Evolutionary conservation across 2,888 invertebrate genomes (phyloP).

Genomic region (Osmoderma eremita): DNA sequence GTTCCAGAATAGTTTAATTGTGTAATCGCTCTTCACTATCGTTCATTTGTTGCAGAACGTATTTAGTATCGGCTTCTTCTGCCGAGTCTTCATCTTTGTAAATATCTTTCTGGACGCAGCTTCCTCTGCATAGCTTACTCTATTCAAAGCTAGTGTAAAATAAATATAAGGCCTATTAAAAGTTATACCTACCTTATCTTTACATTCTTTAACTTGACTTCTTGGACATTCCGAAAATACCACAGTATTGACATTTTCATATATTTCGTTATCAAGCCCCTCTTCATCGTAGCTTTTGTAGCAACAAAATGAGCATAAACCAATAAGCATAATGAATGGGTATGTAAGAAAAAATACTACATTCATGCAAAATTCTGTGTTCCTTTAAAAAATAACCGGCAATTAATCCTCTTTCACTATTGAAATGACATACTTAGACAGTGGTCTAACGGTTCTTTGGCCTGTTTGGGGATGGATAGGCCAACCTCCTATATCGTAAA

Average conservation of each 20-base stretch:
- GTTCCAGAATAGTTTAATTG: background rate
- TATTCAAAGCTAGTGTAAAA: constrained; percentile 17
- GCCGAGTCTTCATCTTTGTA: constrained; percentile 51
- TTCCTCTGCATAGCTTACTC: constrained; percentile 32
- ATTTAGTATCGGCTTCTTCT: constrained; percentile 60
- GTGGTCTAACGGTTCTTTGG: constrained; percentile 59
- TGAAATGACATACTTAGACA: constrained; percentile 53
- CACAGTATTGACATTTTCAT: constrained; percentile 49
- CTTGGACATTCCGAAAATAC: constrained; percentile 49
- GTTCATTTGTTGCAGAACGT: constrained; percentile 59
- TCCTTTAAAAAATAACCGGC: constrained; percentile 53
- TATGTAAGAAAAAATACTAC: constrained; percentile 64
- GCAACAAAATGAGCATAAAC: constrained; percentile 56
- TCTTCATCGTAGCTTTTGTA: constrained; percentile 54
- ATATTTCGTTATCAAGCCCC: constrained; percentile 43
- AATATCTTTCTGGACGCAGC: constrained; percentile 33
- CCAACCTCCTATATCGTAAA: constrained; percentile 57
- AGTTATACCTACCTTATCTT: constrained; percentile 37
- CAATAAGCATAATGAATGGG: constrained; percentile 59
- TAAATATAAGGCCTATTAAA: background rate
- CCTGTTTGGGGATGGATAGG: constrained; percentile 61
- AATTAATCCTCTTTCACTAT: constrained; percentile 26
- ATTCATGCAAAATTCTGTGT: constrained; percentile 64
- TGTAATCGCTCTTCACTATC: constrained; percentile 52
- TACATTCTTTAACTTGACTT: constrained; percentile 33